Evolutionary conservation across 2,113 vertebrate species (phyloP), one percentile per base, ranked within the genome.

Genomic region (Dermatemys mawii): DNA sequence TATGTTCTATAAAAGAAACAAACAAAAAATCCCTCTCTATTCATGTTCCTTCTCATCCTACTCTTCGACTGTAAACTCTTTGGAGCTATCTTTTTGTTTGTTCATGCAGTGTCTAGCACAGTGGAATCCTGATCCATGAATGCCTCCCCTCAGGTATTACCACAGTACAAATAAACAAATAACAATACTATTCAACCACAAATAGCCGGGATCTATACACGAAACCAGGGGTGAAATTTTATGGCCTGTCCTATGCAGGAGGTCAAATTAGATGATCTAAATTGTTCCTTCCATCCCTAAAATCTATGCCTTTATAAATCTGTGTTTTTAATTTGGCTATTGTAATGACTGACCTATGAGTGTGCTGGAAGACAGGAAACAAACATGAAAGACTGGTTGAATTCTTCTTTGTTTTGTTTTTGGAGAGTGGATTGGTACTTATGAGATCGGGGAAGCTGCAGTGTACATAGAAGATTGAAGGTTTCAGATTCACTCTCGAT

Each of bases 1-100:
- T 53, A 13, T 24, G 35, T 44, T 38, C 8, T 70, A 11, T 70
- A 49, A 92, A 32, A 9, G 8, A 70, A 60, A 8, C 55, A 13
- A 13, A 60, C 26, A 57, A 57, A 57, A 54, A 9, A 8, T 1
- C n/a, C 57, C 60, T 17, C 7, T 73, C 12, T 1, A 0, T 14
- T n/a, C 21, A 48, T 24, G 22, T 1, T 81, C 44, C 0, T 90
- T 55, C 44, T 60, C 21, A 70, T 70, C 19, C 10, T 50, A 4
- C 27, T 46, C 0, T 1, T n/a, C 55, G 41, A 57, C 14, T 13
- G 32, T 0, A 22, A 41, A 22, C 82, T 41, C 9, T 16, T 41
- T 38, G 17, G 16, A 17, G 2, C 14, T 26, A n/a, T 9, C 67
- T 75, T 35, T 2, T 81, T 57, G n/a, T 70, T 55, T 16, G n/a